Conservation (phyloP, 1,140 invertebrate genomes). For the Reticulitermes speratus region DNA sequence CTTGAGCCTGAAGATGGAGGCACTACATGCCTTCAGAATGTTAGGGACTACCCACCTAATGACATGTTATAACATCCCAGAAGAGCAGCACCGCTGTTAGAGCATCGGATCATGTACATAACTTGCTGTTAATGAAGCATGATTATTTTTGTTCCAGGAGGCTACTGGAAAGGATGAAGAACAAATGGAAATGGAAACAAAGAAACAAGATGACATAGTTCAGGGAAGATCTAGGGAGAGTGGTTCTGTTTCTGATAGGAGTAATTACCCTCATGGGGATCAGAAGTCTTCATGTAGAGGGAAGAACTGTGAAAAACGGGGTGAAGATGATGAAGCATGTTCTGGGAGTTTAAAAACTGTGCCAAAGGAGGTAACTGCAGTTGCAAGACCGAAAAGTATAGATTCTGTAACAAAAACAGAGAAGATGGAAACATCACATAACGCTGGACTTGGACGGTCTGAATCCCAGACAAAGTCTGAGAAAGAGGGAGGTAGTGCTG, state of each 20-base stretch:
- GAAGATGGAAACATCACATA: conserved; percentile 23
- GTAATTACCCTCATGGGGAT: background rate
- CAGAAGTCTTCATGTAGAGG: background rate
- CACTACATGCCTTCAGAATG: too few relatives aligned
- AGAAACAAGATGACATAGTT: background rate
- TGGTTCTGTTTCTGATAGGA: background rate
- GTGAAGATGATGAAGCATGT: background rate
- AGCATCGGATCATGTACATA: too few relatives aligned
- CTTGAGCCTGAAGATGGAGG: too few relatives aligned
- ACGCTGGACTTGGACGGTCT: conserved; percentile 57
- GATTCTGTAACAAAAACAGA: background rate
- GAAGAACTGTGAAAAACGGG: background rate
- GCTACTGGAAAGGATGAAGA: background rate
- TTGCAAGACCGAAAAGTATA: background rate
- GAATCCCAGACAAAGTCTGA: conserved; percentile 57
- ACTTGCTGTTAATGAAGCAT: too few relatives aligned
- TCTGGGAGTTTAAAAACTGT: background rate
- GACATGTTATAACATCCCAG: too few relatives aligned
- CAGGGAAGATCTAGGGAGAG: background rate
- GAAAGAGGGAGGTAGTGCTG: background rate
- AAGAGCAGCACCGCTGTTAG: too few relatives aligned
- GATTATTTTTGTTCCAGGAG: background rate
- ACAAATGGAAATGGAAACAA: background rate
- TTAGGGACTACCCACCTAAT: too few relatives aligned
- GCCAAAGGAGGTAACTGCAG: background rate